phyloP scores from a whole-genome alignment of 2,113 vertebrate species.

The Gorsachius goisagi region DNA sequence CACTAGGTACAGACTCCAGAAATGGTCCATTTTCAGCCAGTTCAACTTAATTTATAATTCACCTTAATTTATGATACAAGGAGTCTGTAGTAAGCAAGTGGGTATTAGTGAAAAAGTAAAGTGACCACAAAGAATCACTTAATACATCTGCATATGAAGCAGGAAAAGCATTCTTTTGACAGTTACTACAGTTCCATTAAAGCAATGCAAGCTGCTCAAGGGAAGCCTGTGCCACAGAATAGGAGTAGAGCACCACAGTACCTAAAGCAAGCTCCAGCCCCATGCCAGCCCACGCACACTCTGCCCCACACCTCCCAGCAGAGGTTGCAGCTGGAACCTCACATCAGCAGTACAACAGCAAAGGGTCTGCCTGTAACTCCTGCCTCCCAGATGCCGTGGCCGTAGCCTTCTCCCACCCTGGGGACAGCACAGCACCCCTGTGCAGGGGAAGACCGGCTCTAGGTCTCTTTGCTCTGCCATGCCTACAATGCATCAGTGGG shows the following conservation, averaged over 20 bases:
- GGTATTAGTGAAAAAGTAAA: background rate
- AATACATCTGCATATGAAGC: background rate
- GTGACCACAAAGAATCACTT: background rate
- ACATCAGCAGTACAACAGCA: background rate
- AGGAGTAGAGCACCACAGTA: background rate
- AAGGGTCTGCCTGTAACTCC: background rate
- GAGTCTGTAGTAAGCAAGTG: background rate
- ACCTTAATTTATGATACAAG: background rate
- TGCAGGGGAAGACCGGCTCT: fast-evolving
- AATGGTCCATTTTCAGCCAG: background rate
- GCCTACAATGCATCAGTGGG: background rate
- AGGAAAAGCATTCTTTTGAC: background rate
- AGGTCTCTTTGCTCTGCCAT: background rate
- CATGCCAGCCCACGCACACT: too few relatives aligned
- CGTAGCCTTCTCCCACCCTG: background rate
- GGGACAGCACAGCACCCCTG: background rate
- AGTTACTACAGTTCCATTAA: background rate
- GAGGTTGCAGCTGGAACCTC: background rate
- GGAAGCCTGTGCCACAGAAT: background rate
- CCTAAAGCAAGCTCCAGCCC: background rate
- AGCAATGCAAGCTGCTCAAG: background rate
- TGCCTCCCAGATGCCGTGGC: background rate
- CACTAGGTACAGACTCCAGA: background rate
- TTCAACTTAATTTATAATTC: constrained; percentile 24
- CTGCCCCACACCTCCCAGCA: background rate